These are phyloP conservation scores for Andrena praecox DNA, from an alignment of 2,888 invertebrate genomes.

Conservation along the genomic window DNA sequence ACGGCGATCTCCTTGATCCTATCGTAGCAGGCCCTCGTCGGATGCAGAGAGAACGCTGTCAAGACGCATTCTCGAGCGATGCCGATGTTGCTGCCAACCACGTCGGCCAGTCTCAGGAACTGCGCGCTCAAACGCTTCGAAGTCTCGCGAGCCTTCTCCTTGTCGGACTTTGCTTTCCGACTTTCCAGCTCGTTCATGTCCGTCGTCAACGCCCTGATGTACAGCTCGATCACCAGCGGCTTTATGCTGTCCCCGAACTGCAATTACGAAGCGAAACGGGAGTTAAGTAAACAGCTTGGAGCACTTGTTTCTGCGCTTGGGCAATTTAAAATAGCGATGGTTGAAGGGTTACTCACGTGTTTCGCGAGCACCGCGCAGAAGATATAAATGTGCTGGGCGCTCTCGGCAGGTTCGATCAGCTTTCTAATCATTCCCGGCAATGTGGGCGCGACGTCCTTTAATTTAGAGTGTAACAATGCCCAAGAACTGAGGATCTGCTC, in stretches of 20 bases:
- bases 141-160: slow-evolving; percentile 86
- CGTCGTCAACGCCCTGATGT: slow-evolving; percentile 90
- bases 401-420: slow-evolving; percentile 87
- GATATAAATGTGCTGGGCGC: slow-evolving; percentile 89
- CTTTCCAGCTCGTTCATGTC: slow-evolving; percentile 92
- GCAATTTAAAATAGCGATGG: no score
- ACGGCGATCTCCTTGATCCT: slow-evolving; percentile 86
- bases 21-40: slow-evolving; percentile 87
- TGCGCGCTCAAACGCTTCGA: slow-evolving; percentile 87
- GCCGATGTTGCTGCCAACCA: slow-evolving; percentile 87
- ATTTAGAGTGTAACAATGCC: slow-evolving; percentile 82
- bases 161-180: slow-evolving; percentile 87
- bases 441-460: slow-evolving; percentile 78
- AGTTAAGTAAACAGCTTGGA: no score
- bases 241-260: slow-evolving; percentile 87
- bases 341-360: slow-evolving; percentile 80
- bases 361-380: slow-evolving; percentile 86
- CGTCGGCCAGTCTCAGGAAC: slow-evolving; percentile 88
- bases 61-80: slow-evolving; percentile 90
- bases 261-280: slow-evolving; percentile 66
- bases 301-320: no score
- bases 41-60: slow-evolving; percentile 91
- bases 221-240: slow-evolving; percentile 90
- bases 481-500: slow-evolving; percentile 83
- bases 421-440: slow-evolving; percentile 84